Evolutionary conservation across 2,888 invertebrate genomes (phyloP), one percentile per base, ranked within the genome.

Genomic region (Callimorpha dominula): DNA sequence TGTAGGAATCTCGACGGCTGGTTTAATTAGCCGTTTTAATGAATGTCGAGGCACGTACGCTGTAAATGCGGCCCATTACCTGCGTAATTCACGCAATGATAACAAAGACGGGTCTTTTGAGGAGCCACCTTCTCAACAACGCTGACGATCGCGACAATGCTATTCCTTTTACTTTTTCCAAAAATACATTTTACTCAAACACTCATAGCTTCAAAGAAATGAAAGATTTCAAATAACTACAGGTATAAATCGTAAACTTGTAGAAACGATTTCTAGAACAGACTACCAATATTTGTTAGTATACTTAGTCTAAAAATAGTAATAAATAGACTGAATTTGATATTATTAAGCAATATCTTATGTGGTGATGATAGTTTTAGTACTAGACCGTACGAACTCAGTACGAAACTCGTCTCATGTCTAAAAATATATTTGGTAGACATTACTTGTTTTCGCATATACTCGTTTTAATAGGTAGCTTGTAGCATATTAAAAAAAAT

Each of bases 21-120:
- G 91, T 94, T 92, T 94, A 94, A 94, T 94, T 94, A 94, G 94
- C 89, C 90, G 87, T 87, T 90, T 90, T 94, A 94, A 94, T 94
- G 92, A 94, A 94, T 94, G 93, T 94, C 90, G 89, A 87, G 92
- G 91, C 94, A 94, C 94, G 94, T 94, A 92, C 94, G 91, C 89
- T 89, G 89, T 92, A 90, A 94, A 93, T 90, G 92, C 91, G 92
- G 87, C 89, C 92, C 93, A 93, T 94, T 94, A 94, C 94, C 93
- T 92, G 90, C 89, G 91, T 93, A 91, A 92, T 93, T 94, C 93
- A 91, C 93, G 91, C 91, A 90, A 90, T 90, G 93, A 93, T 94
- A 93, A 94, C 92, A 93, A 91, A 90, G 89, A 83, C 80, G 81
- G 77, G 74, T 72, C 79, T 77, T 75, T 76, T 75, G 73, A 69